Evolutionary conservation across 1,140 invertebrate species (phyloP).

Genomic region (Triops cancriformis): DNA sequence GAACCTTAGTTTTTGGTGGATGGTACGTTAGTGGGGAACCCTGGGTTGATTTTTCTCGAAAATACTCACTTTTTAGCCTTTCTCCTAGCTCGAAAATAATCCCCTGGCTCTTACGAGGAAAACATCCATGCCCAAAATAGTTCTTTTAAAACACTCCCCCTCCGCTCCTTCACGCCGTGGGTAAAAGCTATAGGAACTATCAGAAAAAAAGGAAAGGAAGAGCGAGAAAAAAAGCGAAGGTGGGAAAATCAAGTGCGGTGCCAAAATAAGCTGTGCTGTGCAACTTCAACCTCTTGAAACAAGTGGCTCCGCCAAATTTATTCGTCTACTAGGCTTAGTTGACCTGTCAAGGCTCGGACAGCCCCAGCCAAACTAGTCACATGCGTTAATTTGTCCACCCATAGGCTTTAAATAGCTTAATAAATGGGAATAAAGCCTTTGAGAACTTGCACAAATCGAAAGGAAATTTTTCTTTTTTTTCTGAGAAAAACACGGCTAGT

Average conservation of each 20-base stretch:
- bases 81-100: neutral
- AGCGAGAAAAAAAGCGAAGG: neutral
- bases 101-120: neutral
- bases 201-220: neutral
- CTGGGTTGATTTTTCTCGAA: too few species aligned
- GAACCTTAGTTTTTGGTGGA: too few species aligned
- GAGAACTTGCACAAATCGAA: too few species aligned
- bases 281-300: constrained; percentile 5
- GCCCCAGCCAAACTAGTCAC: too few species aligned
- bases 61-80: too few species aligned
- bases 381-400: too few species aligned
- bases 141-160: neutral
- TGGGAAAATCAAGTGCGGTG: neutral
- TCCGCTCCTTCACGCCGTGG: neutral
- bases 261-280: neutral
- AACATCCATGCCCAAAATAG: neutral
- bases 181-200: too few species aligned
- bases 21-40: too few species aligned
- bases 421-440: too few species aligned
- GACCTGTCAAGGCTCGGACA: neutral
- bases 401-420: too few species aligned
- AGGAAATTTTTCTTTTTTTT: too few species aligned
- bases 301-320: neutral
- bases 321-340: neutral
- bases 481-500: too few species aligned